Conservation (phyloP, 2,797 vertebrate species). For the Labeo calbasu region DNA sequence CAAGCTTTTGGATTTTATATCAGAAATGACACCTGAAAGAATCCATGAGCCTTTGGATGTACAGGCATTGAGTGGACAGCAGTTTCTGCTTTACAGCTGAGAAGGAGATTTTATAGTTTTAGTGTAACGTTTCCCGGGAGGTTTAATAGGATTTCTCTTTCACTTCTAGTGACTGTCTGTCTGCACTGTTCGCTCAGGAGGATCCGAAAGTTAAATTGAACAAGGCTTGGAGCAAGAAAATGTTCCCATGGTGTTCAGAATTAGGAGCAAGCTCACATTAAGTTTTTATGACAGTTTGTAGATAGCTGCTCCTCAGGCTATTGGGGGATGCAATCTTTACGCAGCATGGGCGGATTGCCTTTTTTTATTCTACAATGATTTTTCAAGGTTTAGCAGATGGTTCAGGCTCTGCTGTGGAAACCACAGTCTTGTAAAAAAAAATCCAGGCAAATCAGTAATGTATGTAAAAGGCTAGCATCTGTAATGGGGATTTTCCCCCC, state of each 20-base stretch:
- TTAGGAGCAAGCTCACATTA: constrained; percentile 71
- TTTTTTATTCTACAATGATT: constrained; percentile 51
- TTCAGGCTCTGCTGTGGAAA: constrained; percentile 57
- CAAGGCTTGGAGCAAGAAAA: constrained; percentile 63
- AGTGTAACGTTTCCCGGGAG: constrained; percentile 66
- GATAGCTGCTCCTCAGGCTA: constrained; percentile 63
- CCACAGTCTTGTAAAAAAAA: constrained; percentile 39
- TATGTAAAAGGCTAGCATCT: background rate
- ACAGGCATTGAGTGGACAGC: constrained; percentile 2
- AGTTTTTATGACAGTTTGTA: constrained; percentile 69
- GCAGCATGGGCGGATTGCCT: constrained; percentile 39
- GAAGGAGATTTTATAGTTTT: constrained; percentile 61
- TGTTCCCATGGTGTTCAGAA: constrained; percentile 62
- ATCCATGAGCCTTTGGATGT: constrained; percentile 10
- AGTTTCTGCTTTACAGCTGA: constrained; percentile 52
- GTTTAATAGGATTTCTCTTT: constrained; percentile 70
- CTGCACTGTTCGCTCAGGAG: constrained; percentile 36
- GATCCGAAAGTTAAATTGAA: constrained; percentile 65
- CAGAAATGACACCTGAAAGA: constrained; percentile 10
- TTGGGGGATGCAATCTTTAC: constrained; percentile 49
- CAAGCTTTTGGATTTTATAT: constrained; percentile 12
- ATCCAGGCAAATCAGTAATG: background rate
- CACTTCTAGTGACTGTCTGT: constrained; percentile 58
- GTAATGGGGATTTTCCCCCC: too few species aligned
- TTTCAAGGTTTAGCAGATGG: constrained; percentile 55